Base-by-base conservation (phyloP, 2,888 invertebrate species). In the Rotaria socialis region DNA sequence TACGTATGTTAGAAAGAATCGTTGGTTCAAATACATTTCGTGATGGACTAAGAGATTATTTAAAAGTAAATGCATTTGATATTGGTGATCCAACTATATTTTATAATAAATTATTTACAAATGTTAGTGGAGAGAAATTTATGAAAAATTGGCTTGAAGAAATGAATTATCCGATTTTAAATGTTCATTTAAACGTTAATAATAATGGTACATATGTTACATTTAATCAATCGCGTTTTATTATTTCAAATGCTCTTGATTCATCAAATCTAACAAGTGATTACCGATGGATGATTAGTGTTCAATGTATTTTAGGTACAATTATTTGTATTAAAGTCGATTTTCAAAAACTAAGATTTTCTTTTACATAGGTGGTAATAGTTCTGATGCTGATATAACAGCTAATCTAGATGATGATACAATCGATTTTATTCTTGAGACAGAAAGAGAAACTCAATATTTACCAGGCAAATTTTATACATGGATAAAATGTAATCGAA, bases 91-190 rank as follows among this genome's bases (percentile, higher is more conserved):
- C 85, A 55, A 67, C 43, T 47, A 47, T 27, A 56, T 86, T 86
- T 43, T 86, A 86, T 60, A 86, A 86, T 52, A 80, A 85, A 10
- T 52, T 86, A 41, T 84, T 86, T 50, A 56, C 75, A 80, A 56
- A 75, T 85, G 27, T 86, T 24, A 85, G 55, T 24, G 75, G 85
- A 47, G 58, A 86, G 56, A 55, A 86, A 50, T 86, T 58, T 43
- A 85, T 86, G 80, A 85, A 85, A 60, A 86, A 85, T 86, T 86
- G 86, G 86, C 80, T 86, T 16, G 10, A 85, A 58, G 55, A 86
- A 60, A 19, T 47, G n/a, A 86, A 86, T 41, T 86, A 75, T 85
- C 86, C 86, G 27, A 75, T 85, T 55, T 74, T 86, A n/a, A 56
- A 55, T 47, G 86, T 86, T 22, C 11, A 85, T 27, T 75, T 85